Evolutionary conservation across 2,888 invertebrate genomes (phyloP), one percentile per base, ranked within the genome.

Genomic region (Meiosimyza platycephala): DNA sequence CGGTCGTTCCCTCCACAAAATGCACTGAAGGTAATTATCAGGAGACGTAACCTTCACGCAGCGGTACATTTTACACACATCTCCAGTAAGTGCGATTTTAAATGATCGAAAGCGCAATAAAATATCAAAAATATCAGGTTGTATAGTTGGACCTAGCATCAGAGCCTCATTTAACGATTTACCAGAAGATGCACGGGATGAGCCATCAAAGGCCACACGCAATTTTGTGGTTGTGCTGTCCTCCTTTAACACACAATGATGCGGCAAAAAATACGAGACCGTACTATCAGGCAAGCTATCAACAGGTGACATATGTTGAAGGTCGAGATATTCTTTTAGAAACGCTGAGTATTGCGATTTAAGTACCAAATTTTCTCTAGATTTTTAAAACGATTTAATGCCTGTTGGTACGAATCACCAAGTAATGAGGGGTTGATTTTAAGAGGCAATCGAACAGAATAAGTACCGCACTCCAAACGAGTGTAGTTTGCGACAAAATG

Each of bases 1-100:
- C 15, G 72, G 63, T 22, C 22, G 48, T n/a, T 74, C 69, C 13
- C 72, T 28, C 74, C 74, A 72, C 28, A 76, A 60, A 11, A 76
- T 69, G 50, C 72, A 73, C 54, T 74, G 76, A 16, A 72, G 64
- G n/a, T 65, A 72, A 12, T 33, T 47, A 13, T 76, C 74, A 40
- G 70, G 72, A 33, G 70, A 18, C n/a, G 69, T 47, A 3, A 73
- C 51, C 11, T 67, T 47, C 18, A 74, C 68, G 50, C 76, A 74
- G 13, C 74, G 40, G n/a, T n/a, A n/a, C n/a, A n/a, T n/a, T n/a
- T n/a, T n/a, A n/a, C n/a, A n/a, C n/a, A n/a, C n/a, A n/a, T n/a
- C n/a, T n/a, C 59, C 69, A 3, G 69, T 72, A 12, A 76, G 22
- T 18, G 74, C 74, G 22, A 72, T 13, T 6, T 16, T 18, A 51